These are phyloP conservation scores for Drosophila recens DNA, from an alignment of 2,888 invertebrate species.

Conservation along the genomic window DNA sequence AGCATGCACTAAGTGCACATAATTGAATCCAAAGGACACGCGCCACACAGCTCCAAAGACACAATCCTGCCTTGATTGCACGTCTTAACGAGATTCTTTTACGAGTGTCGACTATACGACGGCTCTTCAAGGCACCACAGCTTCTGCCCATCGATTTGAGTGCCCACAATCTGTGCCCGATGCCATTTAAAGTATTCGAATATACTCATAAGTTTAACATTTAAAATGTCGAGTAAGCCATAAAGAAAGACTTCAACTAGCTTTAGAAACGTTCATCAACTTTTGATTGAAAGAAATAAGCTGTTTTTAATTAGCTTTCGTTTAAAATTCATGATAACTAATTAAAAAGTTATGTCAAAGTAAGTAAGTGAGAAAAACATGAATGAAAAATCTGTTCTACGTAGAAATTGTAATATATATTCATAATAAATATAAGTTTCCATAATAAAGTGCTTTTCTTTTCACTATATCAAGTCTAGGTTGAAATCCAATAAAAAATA, in stretches of 20 bases:
- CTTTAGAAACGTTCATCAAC: background rate
- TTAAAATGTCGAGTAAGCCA: background rate
- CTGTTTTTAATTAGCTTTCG: background rate
- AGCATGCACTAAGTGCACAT: constrained; percentile 68
- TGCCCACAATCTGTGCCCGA: background rate
- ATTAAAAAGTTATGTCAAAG: background rate
- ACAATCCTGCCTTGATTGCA: constrained; percentile 40
- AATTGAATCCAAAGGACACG: constrained; percentile 69
- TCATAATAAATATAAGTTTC: background rate
- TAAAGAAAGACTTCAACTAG: no score
- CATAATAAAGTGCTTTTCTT: background rate
- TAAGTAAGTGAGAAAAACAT: no score
- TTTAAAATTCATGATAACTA: background rate
- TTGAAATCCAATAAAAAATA: background rate
- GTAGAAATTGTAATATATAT: background rate
- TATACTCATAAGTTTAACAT: background rate
- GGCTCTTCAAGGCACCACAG: constrained; percentile 1
- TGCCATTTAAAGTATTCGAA: background rate
- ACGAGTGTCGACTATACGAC: constrained; percentile 9
- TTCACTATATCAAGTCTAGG: no score
- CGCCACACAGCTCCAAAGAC: constrained; percentile 12
- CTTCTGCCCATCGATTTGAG: constrained; percentile 16
- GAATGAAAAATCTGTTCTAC: background rate
- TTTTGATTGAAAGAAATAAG: background rate
- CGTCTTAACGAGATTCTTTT: constrained; percentile 33